These are phyloP conservation scores for Heterotilapia buettikoferi DNA, from an alignment of 2,113 vertebrate species.

Conservation along the genomic window DNA sequence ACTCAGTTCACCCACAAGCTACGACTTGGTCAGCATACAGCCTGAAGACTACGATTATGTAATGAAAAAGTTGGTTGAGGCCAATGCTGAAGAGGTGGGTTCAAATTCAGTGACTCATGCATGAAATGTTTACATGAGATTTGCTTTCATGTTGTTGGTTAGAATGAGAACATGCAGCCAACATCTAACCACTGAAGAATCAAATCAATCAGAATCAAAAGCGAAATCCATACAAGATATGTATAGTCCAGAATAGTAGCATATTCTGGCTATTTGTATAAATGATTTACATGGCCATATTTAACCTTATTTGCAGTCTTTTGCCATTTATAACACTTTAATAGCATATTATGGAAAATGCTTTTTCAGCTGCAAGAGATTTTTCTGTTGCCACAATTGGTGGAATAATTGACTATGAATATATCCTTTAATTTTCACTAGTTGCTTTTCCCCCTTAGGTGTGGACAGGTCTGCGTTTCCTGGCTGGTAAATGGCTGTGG, in stretches of 20 bases:
- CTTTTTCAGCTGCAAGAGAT: background rate
- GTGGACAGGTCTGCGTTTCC: constrained; percentile 44
- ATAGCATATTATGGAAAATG: background rate
- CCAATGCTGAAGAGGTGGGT: constrained; percentile 14
- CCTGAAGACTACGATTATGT: background rate
- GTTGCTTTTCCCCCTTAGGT: background rate
- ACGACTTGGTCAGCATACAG: constrained; percentile 17
- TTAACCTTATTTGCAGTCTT: background rate
- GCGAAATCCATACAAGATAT: background rate
- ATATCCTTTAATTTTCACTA: background rate
- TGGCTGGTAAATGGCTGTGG: constrained; percentile 34
- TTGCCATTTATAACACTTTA: background rate
- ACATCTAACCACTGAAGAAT: background rate
- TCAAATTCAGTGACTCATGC: background rate
- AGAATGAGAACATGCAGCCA: background rate
- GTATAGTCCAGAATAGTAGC: background rate
- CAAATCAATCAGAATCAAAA: background rate
- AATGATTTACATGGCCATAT: background rate
- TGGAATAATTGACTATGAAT: background rate
- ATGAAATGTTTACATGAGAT: background rate
- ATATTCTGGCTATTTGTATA: background rate
- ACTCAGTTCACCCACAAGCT: background rate
- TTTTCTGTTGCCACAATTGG: background rate
- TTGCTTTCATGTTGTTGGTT: background rate
- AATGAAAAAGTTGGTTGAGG: background rate